phyloP scores from a whole-genome alignment of 53 echinoderm and acorn worm genomes.

The Hippasteria phrygiana region DNA sequence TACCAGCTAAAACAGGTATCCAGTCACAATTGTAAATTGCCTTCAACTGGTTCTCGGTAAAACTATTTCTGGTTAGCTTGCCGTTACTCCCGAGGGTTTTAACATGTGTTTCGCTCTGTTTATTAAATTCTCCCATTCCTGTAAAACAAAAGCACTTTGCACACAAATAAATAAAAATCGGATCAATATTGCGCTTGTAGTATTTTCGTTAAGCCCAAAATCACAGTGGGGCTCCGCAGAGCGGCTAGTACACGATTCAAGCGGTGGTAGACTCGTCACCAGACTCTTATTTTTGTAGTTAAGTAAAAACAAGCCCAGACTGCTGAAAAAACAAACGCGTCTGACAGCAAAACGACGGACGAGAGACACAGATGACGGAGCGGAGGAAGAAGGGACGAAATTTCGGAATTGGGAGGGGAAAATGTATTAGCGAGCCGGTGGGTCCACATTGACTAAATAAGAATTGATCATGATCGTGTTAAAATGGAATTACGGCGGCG shows the following conservation, averaged over 20 bases:
- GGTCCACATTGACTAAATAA: slow-evolving; percentile 50
- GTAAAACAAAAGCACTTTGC: not conserved
- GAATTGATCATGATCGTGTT: slow-evolving; percentile 64
- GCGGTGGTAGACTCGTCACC: not conserved
- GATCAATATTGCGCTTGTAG: not conserved
- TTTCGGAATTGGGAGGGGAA: not conserved
- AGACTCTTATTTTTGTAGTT: slow-evolving; percentile 5
- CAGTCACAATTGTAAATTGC: too few relatives aligned
- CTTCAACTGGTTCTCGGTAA: too few relatives aligned
- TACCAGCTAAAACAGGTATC: too few relatives aligned
- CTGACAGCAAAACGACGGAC: not conserved
- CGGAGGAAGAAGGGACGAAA: not conserved
- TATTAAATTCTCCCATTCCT: too few relatives aligned
- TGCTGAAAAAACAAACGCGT: slow-evolving; percentile 60
- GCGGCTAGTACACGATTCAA: not conserved
- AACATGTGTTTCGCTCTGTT: too few relatives aligned
- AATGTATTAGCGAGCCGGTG: slow-evolving; percentile 37
- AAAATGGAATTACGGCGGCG: slow-evolving; percentile 57
- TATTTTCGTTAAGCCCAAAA: not conserved
- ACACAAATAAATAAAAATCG: slow-evolving; percentile 7
- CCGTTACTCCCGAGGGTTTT: too few relatives aligned
- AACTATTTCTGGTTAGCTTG: too few relatives aligned
- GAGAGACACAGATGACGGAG: not conserved
- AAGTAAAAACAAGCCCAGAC: slow-evolving; percentile 27
- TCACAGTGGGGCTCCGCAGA: not conserved